A percentile compares a stretch with the other conserved stretches of the same genome.
Conservation (phyloP, 2,888 invertebrate species). For the Orthosia cruda region DNA sequence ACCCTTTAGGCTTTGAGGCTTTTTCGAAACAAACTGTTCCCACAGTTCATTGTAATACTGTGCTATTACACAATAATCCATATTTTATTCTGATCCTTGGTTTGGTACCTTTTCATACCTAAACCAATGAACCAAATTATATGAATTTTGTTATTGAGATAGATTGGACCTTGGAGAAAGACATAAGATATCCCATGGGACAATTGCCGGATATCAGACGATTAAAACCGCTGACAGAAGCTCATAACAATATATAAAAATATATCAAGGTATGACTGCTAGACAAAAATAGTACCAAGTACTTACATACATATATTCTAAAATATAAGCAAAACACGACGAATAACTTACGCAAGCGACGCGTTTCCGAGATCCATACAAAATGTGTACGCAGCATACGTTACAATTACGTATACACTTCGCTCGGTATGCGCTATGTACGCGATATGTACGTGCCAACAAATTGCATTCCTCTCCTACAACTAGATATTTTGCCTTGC, state of each 20-base stretch:
- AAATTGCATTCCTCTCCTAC: slow-evolving; percentile 80
- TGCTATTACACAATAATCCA: too few relatives aligned
- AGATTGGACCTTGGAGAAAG: too few relatives aligned
- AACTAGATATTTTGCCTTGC: slow-evolving; percentile 76
- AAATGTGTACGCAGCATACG: slow-evolving; percentile 37
- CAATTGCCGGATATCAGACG: too few relatives aligned
- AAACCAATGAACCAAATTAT: too few relatives aligned
- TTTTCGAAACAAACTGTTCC: not conserved
- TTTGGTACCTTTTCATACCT: too few relatives aligned
- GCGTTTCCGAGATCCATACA: slow-evolving; percentile 31
- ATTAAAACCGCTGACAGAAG: too few relatives aligned
- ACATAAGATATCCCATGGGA: too few relatives aligned
- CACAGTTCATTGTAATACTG: too few relatives aligned
- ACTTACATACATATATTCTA: not conserved
- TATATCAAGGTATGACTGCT: not conserved
- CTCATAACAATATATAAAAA: too few relatives aligned
- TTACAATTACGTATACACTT: slow-evolving; percentile 71
- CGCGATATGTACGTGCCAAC: slow-evolving; percentile 74
- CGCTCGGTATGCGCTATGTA: slow-evolving; percentile 71
- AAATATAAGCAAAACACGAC: slow-evolving; percentile 14
- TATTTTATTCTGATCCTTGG: too few relatives aligned
- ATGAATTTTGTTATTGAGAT: too few relatives aligned
- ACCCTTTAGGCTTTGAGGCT: not conserved
- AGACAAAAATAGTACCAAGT: not conserved
- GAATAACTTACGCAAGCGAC: slow-evolving; percentile 12